Evolutionary conservation across 2,888 invertebrate genomes (phyloP), one percentile per base, ranked within the genome.

Genomic region (Coecobrya sp.): DNA sequence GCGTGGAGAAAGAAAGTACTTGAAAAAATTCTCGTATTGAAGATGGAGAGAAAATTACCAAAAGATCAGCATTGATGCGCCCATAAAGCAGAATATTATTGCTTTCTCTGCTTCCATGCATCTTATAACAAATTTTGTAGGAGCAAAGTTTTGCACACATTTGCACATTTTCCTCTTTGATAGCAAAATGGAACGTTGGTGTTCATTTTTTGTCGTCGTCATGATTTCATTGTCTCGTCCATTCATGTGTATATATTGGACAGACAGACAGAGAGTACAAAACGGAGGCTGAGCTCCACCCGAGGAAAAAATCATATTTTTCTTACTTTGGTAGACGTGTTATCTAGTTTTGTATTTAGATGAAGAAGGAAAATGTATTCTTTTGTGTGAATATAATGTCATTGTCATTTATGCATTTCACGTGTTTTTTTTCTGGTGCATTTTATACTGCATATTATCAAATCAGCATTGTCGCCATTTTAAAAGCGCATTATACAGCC

Each of bases 31-130:
- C n/a, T 76, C 42, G 45, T 76, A 84, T 84, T 81, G 89, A 65
- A 42, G 76, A 85, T 45, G 84, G 68, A 76, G 45, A 85, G 84
- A 90, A 85, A 90, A 90, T 90, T 90, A 85, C 82, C 45, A 85
- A 90, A 49, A 85, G 90, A 90, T 90, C 85, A 90, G 82, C 84
- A 84, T 55, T 89, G 89, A 89, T 70, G 82, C 55, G 68, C 19
- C 89, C 70, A 89, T 84, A 89, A 82, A 89, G 62, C 42, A 59
- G 89, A 89, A 82, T 73, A 70, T 30, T 81, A 87, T 79, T 42
- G 27, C 59, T 55, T 42, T 73, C 22, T 19, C 36, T 36, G 22
- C 22, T n/a, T n/a, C n/a, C 22, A 0, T 36, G 45, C 45, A 19
- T 45, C 42, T 76, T 49, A 10, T 45, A 55, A 8, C n/a, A 42